Percentiles rank a stretch among this genome's conserved stretches.
Conservation (phyloP, 2,797 vertebrate species). For the Nothura maculosa region DNA sequence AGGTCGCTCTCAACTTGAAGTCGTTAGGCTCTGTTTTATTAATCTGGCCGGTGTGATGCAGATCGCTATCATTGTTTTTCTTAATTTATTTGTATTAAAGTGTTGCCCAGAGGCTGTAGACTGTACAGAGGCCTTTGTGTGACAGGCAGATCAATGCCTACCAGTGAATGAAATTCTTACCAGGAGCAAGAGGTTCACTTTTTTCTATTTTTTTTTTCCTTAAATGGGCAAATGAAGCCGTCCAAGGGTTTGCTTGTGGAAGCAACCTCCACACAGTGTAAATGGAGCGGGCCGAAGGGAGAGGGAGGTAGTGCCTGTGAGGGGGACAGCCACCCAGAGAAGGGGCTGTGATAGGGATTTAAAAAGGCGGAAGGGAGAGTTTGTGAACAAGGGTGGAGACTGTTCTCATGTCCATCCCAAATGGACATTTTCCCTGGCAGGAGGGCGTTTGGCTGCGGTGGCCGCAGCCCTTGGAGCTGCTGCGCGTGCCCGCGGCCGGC, state of each 20-base stretch:
- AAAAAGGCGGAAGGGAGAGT: neutral
- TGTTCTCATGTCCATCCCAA: no score
- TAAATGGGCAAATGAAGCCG: constrained; percentile 29
- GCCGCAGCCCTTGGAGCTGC: no score
- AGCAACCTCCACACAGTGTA: neutral
- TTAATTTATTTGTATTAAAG: constrained; percentile 67
- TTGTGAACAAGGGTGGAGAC: neutral
- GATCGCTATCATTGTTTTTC: constrained; percentile 60
- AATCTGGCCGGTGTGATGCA: constrained; percentile 23
- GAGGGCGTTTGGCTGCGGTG: no score
- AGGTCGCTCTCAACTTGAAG: constrained; percentile 42
- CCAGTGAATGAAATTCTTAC: constrained; percentile 37
- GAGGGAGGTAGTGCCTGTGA: neutral
- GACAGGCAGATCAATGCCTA: constrained; percentile 38
- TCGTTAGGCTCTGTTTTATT: constrained; percentile 41
- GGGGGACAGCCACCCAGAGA: neutral
- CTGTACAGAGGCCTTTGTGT: neutral
- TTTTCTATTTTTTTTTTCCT: constrained; percentile 2
- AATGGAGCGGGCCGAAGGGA: neutral
- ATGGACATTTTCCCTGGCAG: no score
- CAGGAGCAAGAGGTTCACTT: constrained; percentile 34
- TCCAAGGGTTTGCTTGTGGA: constrained; percentile 5
- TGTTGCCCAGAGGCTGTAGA: constrained; percentile 42
- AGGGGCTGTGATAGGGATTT: neutral
- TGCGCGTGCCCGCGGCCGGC: no score